Percentiles rank a stretch among this genome's conserved stretches.
Evolutionary conservation across 2,113 vertebrate species (phyloP).

Genomic region (cat (Felis catus)): F.catus_Fca126_mat1.0 CM031424.1:18672001-18672500

Average conservation of each 20-base stretch:
- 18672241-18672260: not conserved
- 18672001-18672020: constrained; percentile 7
- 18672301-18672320: constrained; percentile 24
- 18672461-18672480: not conserved
- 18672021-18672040: not conserved
- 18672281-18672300: not conserved
- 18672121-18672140: not conserved
- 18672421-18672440: not conserved
- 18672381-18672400: not conserved
- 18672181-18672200: not conserved
- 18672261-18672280: not conserved
- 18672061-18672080: not conserved
- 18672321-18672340: not conserved
- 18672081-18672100: not conserved
- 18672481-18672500: not conserved
- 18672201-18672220: not conserved
- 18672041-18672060: not conserved
- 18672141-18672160: not conserved
- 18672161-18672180: not conserved
- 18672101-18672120: not conserved
- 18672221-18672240: not conserved
- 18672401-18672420: not conserved
- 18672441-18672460: not conserved
- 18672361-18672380: constrained; percentile 28
- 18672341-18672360: not conserved